phyloP scores from a whole-genome alignment of 2,888 invertebrate species.

The Drosophila tripunctata region DNA sequence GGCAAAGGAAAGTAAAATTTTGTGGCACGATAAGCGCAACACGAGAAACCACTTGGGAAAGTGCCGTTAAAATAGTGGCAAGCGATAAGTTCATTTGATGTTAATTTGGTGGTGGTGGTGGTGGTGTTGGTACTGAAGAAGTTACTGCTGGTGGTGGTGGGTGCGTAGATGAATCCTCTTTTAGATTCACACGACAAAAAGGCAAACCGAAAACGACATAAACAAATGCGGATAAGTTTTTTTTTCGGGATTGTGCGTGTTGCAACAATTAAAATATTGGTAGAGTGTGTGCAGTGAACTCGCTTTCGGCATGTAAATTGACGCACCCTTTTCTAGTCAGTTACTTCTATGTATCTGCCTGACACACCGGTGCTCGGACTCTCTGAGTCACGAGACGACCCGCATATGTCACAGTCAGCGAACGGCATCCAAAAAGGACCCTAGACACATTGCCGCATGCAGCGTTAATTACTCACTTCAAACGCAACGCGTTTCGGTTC shows the following conservation, averaged over 20 bases:
- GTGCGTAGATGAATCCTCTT: constrained; percentile 49
- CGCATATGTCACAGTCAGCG: constrained; percentile 72
- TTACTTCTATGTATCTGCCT: constrained; percentile 3
- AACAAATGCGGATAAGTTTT: constrained; percentile 49
- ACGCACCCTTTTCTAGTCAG: constrained; percentile 62
- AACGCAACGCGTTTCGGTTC: constrained; percentile 49
- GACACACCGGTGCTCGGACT: constrained; percentile 34
- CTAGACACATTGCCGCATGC: constrained; percentile 72
- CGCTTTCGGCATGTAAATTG: constrained; percentile 67
- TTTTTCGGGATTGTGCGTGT: constrained; percentile 61
- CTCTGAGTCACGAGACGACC: constrained; percentile 60
- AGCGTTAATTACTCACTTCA: constrained; percentile 78
- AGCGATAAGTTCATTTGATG: constrained; percentile 76
- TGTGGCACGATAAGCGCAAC: constrained; percentile 62
- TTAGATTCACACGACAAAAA: constrained; percentile 67
- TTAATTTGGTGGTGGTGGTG: constrained; percentile 62
- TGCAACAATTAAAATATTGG: constrained; percentile 76
- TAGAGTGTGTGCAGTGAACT: constrained; percentile 17
- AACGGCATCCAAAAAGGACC: constrained; percentile 60
- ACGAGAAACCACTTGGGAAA: constrained; percentile 77
- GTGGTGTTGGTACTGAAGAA: constrained; percentile 16
- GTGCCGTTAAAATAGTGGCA: constrained; percentile 76
- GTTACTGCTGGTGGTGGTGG: constrained; percentile 41
- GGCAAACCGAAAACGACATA: constrained; percentile 69
- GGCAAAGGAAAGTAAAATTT: constrained; percentile 21